A percentile compares a stretch with the other conserved stretches of the same genome.
These are phyloP conservation scores for Falco berigora DNA, from an alignment of 2,797 vertebrate genomes.

Conservation along the genomic window DNA sequence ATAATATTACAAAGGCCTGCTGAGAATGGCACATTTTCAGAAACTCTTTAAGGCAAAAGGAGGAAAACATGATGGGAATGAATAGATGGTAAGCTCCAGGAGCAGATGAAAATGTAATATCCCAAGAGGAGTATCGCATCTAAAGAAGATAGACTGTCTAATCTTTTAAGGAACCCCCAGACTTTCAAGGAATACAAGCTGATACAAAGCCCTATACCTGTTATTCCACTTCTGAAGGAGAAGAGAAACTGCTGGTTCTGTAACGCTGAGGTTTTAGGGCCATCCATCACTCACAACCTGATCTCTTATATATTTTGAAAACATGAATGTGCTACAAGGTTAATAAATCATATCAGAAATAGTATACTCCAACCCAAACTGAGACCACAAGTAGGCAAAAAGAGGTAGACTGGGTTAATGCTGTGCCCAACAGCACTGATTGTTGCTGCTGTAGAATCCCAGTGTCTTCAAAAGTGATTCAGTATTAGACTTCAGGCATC, in stretches of 20 bases:
- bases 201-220: neutral
- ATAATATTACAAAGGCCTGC: neutral
- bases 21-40: neutral
- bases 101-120: neutral
- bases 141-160: neutral
- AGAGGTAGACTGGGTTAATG: neutral
- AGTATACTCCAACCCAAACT: neutral
- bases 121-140: neutral
- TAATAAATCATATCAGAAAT: neutral
- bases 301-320: neutral
- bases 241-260: neutral
- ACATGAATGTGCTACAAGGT: neutral
- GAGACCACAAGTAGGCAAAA: neutral
- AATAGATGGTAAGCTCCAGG: neutral
- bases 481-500: neutral
- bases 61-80: neutral
- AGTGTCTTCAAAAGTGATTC: neutral
- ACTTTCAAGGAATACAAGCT: neutral
- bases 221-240: neutral
- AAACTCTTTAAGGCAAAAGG: neutral
- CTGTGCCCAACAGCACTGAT: neutral
- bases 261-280: neutral
- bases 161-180: neutral
- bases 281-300: neutral
- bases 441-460: neutral